phyloP scores from a whole-genome alignment of 1,140 invertebrate genomes.

The Cotesia typhae region DNA sequence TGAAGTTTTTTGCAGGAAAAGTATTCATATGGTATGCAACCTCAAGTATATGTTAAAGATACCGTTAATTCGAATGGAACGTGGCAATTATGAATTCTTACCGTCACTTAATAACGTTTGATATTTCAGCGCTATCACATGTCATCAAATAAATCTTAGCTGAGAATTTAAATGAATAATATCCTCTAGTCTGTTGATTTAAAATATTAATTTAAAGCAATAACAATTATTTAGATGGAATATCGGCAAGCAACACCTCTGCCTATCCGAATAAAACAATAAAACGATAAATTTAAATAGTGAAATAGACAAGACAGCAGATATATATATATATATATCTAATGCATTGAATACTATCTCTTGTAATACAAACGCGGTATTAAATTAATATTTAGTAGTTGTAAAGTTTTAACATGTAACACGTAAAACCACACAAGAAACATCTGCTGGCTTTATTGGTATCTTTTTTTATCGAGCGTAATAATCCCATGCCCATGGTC shows the following conservation, averaged over 20 bases:
- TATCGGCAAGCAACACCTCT: no score
- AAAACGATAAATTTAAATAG: no score
- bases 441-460: constrained; percentile 7
- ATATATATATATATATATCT: no score
- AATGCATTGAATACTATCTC: no score
- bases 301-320: no score
- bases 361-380: no score
- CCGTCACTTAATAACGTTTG: constrained; percentile 1
- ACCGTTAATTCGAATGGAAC: constrained; percentile 44
- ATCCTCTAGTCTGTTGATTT: no score
- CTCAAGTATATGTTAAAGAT: constrained; percentile 5
- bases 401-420: neutral
- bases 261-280: no score
- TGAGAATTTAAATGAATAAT: neutral
- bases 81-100: constrained; percentile 42
- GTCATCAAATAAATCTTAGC: neutral
- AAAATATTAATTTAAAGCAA: no score
- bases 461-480: neutral
- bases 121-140: constrained; percentile 10
- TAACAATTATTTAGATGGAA: no score
- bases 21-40: constrained; percentile 26
- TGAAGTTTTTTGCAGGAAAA: neutral
- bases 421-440: constrained; percentile 17
- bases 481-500: no score
- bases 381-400: no score